Percentiles rank a stretch among this genome's conserved stretches.
Conservation (phyloP, 2,888 invertebrate species). For the Amphipyra berbera region DNA sequence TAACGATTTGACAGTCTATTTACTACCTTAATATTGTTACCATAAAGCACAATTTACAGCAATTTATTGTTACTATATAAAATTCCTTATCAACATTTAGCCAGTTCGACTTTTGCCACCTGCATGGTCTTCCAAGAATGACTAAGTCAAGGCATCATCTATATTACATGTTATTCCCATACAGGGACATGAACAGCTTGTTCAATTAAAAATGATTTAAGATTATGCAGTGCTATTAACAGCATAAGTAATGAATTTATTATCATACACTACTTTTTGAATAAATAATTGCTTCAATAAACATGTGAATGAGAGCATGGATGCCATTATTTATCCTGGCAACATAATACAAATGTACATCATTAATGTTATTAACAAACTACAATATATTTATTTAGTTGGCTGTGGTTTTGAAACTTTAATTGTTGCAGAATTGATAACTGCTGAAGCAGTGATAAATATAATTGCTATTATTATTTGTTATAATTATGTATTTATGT, state of each 20-base stretch:
- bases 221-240: constrained; percentile 8
- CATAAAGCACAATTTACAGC: neutral
- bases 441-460: constrained; percentile 14
- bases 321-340: constrained; percentile 3
- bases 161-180: too few relatives aligned
- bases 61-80: too few relatives aligned
- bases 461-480: neutral
- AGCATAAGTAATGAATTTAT: constrained; percentile 25
- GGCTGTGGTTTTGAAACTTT: neutral
- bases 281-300: constrained; percentile 17
- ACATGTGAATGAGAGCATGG: neutral
- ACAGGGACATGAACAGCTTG: too few relatives aligned
- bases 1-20: neutral
- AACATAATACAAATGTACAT: constrained; percentile 9
- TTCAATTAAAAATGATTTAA: constrained; percentile 7
- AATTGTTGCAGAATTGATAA: constrained; percentile 15
- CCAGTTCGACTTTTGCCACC: neutral
- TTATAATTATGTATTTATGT: too few relatives aligned
- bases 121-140: neutral
- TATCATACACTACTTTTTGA: constrained; percentile 15
- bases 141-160: neutral
- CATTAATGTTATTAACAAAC: constrained; percentile 4
- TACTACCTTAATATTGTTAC: neutral
- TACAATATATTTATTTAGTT: constrained; percentile 2
- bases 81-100: neutral